Conservation (phyloP, 2,113 vertebrate genomes). For the Ictidomys tridecemlineatus region DNA sequence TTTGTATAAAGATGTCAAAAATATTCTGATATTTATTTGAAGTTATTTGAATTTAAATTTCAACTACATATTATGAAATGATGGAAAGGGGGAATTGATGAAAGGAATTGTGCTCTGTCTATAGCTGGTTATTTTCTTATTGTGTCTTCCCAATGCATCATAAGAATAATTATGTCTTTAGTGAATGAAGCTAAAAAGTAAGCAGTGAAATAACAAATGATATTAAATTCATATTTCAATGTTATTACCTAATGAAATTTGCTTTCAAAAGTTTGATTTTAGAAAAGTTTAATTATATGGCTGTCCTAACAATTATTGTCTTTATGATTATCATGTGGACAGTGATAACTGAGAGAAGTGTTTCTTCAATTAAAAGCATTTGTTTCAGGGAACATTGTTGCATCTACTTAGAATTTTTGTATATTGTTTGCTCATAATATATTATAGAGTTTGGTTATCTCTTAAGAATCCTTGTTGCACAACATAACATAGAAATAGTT, state of each 20-base stretch:
- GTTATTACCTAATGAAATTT: slow-evolving; percentile 59
- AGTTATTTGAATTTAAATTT: slow-evolving; percentile 20
- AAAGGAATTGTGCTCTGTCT: slow-evolving; percentile 36
- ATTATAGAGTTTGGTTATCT: slow-evolving; percentile 28
- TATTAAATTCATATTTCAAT: slow-evolving; percentile 18
- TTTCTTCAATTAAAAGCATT: slow-evolving; percentile 57
- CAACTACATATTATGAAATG: neutral
- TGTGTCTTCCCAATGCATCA: neutral
- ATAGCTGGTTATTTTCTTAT: slow-evolving; percentile 16
- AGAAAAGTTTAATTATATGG: slow-evolving; percentile 54
- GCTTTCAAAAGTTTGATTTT: slow-evolving; percentile 69
- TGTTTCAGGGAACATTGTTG: slow-evolving; percentile 25
- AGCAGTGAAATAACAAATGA: slow-evolving; percentile 48
- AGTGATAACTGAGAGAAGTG: slow-evolving; percentile 24
- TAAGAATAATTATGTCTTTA: slow-evolving; percentile 38
- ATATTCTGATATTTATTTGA: slow-evolving; percentile 19
- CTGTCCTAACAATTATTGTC: neutral
- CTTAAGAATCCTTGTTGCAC: neutral
- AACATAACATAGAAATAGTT: neutral
- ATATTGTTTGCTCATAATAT: slow-evolving; percentile 29
- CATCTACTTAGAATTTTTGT: neutral
- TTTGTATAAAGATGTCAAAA: neutral
- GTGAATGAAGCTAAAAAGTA: slow-evolving; percentile 53
- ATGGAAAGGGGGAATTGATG: neutral
- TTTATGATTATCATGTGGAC: slow-evolving; percentile 53